phyloP scores from a whole-genome alignment of 1,140 invertebrate genomes.

The Lysiphlebus fabarum region DNA sequence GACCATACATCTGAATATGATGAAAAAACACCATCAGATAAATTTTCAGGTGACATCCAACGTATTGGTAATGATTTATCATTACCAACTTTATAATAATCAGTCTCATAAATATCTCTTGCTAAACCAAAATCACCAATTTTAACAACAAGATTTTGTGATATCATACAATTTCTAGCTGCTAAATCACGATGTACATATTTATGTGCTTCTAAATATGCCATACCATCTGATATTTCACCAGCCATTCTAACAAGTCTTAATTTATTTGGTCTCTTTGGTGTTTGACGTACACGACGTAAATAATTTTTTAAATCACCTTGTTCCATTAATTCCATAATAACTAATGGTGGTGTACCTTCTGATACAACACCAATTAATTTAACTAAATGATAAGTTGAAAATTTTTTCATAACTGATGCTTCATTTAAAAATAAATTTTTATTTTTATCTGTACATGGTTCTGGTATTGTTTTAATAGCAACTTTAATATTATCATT shows the following conservation, averaged over 20 bases:
- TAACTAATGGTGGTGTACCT: slow-evolving; percentile 63
- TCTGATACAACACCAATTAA: slow-evolving; percentile 70
- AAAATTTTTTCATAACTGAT: slow-evolving; percentile 63
- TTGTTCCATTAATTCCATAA: slow-evolving; percentile 76
- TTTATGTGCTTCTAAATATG: slow-evolving; percentile 69
- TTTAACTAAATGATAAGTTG: slow-evolving; percentile 64
- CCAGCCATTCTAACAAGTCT: slow-evolving; percentile 64
- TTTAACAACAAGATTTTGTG: slow-evolving; percentile 66
- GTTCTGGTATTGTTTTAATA: slow-evolving; percentile 65
- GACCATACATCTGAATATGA: slow-evolving; percentile 74
- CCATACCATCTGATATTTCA: slow-evolving; percentile 80
- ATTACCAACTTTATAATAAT: slow-evolving; percentile 70
- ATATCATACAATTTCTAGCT: slow-evolving; percentile 76
- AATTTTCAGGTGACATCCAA: slow-evolving; percentile 74
- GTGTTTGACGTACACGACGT: slow-evolving; percentile 44
- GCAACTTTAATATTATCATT: slow-evolving; percentile 57
- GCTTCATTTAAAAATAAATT: slow-evolving; percentile 66
- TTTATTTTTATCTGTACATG: slow-evolving; percentile 55
- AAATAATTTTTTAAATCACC: slow-evolving; percentile 72
- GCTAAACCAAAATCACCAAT: slow-evolving; percentile 72
- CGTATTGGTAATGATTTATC: slow-evolving; percentile 67
- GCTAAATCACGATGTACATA: slow-evolving; percentile 77
- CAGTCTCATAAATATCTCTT: slow-evolving; percentile 71
- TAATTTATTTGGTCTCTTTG: slow-evolving; percentile 41
- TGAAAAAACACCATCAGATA: slow-evolving; percentile 73